Percentiles rank a stretch among this genome's conserved stretches.
These are phyloP conservation scores for Platycnemis pennipes DNA, from an alignment of 2,888 invertebrate genomes.

Conservation along the genomic window DNA sequence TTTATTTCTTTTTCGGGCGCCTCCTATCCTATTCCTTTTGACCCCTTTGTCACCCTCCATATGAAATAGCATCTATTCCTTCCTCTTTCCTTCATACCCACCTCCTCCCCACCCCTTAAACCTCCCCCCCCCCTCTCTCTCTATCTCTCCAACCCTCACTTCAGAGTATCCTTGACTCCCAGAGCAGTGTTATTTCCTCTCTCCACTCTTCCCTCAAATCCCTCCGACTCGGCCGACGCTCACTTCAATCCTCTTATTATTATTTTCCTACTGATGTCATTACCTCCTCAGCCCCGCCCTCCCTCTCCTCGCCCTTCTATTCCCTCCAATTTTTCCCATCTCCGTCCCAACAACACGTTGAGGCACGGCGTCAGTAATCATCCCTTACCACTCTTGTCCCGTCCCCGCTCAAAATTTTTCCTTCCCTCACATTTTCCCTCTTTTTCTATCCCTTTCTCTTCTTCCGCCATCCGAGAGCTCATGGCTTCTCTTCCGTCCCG, in stretches of 20 bases:
- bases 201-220: neutral
- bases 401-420: neutral
- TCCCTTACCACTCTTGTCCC: constrained; percentile 4
- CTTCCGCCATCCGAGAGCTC: neutral
- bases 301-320: neutral
- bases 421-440: neutral
- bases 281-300: neutral
- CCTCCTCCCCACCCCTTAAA: neutral
- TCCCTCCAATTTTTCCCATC: constrained; percentile 44
- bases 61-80: neutral
- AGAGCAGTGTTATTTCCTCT: neutral
- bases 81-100: neutral
- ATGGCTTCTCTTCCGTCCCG: neutral
- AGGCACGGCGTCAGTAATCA: constrained; percentile 58
- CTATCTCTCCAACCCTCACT: neutral
- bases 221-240: neutral
- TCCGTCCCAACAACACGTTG: constrained; percentile 51
- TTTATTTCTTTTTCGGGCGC: neutral
- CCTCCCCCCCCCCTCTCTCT: neutral
- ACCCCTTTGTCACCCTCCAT: neutral
- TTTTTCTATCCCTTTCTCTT: neutral
- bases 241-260: constrained; percentile 25
- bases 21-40: neutral
- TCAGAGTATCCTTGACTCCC: neutral
- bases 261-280: constrained; percentile 51